Conservation (phyloP, 2,113 vertebrate genomes). For the Corydoras sp. region DNA sequence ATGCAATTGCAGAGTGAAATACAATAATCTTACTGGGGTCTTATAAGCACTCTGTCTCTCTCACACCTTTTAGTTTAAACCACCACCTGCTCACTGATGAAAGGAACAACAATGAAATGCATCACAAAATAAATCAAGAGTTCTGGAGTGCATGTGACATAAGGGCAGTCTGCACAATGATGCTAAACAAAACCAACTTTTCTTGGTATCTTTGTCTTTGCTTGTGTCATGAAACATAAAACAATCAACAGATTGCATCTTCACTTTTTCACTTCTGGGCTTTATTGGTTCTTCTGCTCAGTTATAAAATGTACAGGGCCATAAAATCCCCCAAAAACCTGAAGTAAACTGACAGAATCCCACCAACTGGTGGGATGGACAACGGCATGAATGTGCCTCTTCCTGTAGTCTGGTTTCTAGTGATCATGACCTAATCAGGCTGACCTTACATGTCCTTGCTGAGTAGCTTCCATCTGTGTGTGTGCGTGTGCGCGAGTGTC, state of each 20-base stretch:
- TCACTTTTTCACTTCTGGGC: neutral
- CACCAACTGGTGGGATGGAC: neutral
- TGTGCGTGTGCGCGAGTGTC: neutral
- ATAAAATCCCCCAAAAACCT: constrained; percentile 11
- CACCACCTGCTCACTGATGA: constrained; percentile 34
- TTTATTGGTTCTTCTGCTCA: constrained; percentile 2
- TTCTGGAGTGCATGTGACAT: neutral
- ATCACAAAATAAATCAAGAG: neutral
- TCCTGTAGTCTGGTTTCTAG: constrained; percentile 2
- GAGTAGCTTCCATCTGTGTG: constrained; percentile 29
- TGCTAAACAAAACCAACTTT: neutral
- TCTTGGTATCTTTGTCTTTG: neutral
- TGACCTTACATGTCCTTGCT: constrained; percentile 18
- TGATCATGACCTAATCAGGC: neutral
- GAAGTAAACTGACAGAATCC: constrained; percentile 3
- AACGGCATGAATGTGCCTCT: neutral
- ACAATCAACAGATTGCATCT: constrained; percentile 16
- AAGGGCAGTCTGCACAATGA: constrained; percentile 1
- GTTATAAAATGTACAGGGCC: neutral
- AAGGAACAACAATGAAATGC: constrained; percentile 5
- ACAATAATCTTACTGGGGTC: constrained; percentile 54
- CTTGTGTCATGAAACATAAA: constrained; percentile 10
- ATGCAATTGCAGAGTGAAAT: constrained; percentile 52
- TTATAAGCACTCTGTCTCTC: constrained; percentile 22
- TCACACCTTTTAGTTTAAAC: constrained; percentile 14